Conservation (phyloP, 2,888 invertebrate genomes). For the Abrostola tripartita region DNA sequence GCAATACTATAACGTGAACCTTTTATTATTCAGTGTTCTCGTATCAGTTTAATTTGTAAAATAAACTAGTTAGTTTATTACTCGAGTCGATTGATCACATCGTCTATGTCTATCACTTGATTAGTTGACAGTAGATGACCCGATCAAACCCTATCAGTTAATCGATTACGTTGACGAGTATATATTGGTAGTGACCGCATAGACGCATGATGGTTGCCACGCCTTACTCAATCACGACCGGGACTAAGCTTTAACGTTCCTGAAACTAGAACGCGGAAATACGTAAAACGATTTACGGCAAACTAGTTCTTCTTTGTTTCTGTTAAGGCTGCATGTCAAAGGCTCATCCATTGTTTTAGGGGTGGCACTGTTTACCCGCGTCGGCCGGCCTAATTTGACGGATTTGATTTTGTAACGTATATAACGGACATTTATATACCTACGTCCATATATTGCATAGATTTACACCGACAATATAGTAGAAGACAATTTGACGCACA, state of each 20-base stretch:
- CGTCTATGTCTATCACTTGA: constrained; percentile 38
- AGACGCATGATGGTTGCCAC: constrained; percentile 74
- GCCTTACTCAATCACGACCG: constrained; percentile 81
- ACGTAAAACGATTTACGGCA: constrained; percentile 58
- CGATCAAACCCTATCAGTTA: constrained; percentile 64
- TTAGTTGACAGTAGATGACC: constrained; percentile 55
- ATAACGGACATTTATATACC: constrained; percentile 52
- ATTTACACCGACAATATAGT: constrained; percentile 20
- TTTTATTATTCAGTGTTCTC: no score
- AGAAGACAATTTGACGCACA: constrained; percentile 40
- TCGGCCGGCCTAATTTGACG: constrained; percentile 67
- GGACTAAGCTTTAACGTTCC: constrained; percentile 76
- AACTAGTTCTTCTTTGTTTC: constrained; percentile 61
- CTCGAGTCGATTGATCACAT: neutral
- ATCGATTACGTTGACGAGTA: constrained; percentile 64
- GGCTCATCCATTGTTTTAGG: constrained; percentile 63
- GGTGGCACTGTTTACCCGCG: constrained; percentile 70
- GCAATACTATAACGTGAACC: no score
- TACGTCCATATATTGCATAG: constrained; percentile 34
- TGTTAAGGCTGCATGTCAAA: constrained; percentile 50
- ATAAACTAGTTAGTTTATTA: neutral
- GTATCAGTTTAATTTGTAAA: neutral
- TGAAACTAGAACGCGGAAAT: constrained; percentile 79
- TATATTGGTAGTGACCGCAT: constrained; percentile 74
- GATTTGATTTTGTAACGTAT: constrained; percentile 66